These are phyloP conservation scores for Amphiprion percula DNA, from an alignment of 2,113 vertebrate genomes.

Conservation along the genomic window DNA sequence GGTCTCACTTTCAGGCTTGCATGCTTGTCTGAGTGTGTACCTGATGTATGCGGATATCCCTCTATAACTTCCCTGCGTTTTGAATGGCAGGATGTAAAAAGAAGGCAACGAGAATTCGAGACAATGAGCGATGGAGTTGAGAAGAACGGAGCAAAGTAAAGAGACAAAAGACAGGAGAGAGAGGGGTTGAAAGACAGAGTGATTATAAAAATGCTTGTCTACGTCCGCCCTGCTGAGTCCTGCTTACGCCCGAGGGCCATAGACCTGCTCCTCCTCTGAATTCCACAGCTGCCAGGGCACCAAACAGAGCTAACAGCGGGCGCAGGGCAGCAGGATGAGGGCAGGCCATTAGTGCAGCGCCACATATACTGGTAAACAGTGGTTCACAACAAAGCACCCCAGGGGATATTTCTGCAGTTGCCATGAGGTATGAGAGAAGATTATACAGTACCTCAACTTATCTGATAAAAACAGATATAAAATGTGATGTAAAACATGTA, in stretches of 20 bases:
- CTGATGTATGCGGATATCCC: conserved; percentile 49
- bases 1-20: conserved; percentile 50
- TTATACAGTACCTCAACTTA: not conserved
- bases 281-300: conserved; percentile 61
- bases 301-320: conserved; percentile 13
- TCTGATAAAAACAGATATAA: no score
- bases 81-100: conserved; percentile 66
- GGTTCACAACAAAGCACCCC: not conserved
- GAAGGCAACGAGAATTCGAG: conserved; percentile 15
- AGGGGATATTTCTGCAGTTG: not conserved
- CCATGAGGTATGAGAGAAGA: not conserved
- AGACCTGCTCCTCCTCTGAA: conserved; percentile 58
- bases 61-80: conserved; percentile 46
- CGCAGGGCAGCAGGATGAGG: not conserved
- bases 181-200: conserved; percentile 17
- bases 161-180: conserved; percentile 34
- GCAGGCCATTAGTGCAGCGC: conserved; percentile 1
- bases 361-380: not conserved
- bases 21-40: conserved; percentile 37
- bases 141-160: conserved; percentile 6
- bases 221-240: conserved; percentile 47
- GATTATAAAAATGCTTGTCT: conserved; percentile 37
- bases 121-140: conserved; percentile 36
- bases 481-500: no score
- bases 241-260: conserved; percentile 47